A percentile compares a stretch with the other conserved stretches of the same genome.
Evolutionary conservation across 2,888 invertebrate species (phyloP).

Genomic region (Acleris sparsana): DNA sequence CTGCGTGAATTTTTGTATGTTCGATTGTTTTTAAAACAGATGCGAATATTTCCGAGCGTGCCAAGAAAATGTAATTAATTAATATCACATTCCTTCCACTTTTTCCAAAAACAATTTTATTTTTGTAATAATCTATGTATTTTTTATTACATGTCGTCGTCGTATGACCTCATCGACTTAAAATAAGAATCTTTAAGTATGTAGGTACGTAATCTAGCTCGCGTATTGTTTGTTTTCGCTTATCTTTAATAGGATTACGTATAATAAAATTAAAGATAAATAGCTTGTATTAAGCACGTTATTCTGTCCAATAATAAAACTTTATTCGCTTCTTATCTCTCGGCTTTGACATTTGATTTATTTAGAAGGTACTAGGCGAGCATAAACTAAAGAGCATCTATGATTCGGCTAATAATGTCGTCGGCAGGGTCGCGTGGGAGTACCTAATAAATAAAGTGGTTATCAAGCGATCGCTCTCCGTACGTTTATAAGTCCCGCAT

Average conservation of each 20-base stretch:
- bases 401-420: constrained; percentile 63
- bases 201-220: neutral
- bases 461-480: constrained; percentile 48
- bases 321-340: constrained; percentile 52
- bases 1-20: no score
- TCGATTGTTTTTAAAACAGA: no score
- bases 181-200: neutral
- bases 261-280: neutral
- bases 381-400: constrained; percentile 60
- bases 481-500: constrained; percentile 35
- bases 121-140: no score
- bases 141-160: no score
- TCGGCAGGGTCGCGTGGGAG: constrained; percentile 59
- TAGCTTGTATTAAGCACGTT: neutral
- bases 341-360: constrained; percentile 54
- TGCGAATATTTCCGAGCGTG: no score
- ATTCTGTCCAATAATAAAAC: neutral
- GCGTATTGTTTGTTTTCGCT: neutral
- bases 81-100: no score
- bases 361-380: constrained; percentile 59
- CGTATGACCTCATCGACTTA: constrained; percentile 2
- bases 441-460: constrained; percentile 49
- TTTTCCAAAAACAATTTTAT: no score
- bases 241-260: neutral
- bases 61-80: no score